phyloP scores from a whole-genome alignment of 2,797 vertebrate genomes.

The Urosaurus nigricauda region DNA sequence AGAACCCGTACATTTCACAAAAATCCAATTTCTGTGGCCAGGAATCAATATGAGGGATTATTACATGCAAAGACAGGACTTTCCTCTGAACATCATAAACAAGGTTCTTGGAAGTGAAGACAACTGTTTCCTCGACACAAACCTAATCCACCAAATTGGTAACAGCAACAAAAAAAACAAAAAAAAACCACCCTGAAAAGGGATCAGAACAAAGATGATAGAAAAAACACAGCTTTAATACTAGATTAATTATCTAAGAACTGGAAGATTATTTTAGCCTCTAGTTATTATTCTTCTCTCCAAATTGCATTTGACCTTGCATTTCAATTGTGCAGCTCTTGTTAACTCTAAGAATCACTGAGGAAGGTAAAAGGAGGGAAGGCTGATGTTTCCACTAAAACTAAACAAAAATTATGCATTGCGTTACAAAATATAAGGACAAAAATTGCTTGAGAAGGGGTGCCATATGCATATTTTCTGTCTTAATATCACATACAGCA shows the following conservation, averaged over 20 bases:
- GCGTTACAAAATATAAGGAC: neutral
- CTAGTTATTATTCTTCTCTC: slow-evolving; percentile 25
- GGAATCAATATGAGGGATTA: neutral
- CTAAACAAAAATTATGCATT: neutral
- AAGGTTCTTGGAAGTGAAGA: neutral
- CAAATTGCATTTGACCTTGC: slow-evolving; percentile 18
- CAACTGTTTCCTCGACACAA: neutral
- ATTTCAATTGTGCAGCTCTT: neutral
- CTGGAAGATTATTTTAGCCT: slow-evolving; percentile 2
- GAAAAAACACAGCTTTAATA: neutral
- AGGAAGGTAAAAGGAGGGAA: neutral
- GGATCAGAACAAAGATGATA: neutral
- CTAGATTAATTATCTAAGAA: slow-evolving; percentile 24
- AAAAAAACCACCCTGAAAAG: no score
- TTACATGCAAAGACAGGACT: neutral
- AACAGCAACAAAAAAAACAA: neutral
- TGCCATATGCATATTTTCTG: neutral
- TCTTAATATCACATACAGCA: neutral
- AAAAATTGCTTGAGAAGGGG: neutral
- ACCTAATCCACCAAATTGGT: neutral
- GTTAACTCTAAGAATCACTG: neutral
- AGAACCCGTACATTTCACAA: neutral
- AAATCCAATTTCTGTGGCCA: neutral
- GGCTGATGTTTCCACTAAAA: neutral
- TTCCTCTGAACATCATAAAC: neutral